These are phyloP conservation scores for Anabas testudineus DNA, from an alignment of 2,797 vertebrate species.

Conservation along the genomic window DNA sequence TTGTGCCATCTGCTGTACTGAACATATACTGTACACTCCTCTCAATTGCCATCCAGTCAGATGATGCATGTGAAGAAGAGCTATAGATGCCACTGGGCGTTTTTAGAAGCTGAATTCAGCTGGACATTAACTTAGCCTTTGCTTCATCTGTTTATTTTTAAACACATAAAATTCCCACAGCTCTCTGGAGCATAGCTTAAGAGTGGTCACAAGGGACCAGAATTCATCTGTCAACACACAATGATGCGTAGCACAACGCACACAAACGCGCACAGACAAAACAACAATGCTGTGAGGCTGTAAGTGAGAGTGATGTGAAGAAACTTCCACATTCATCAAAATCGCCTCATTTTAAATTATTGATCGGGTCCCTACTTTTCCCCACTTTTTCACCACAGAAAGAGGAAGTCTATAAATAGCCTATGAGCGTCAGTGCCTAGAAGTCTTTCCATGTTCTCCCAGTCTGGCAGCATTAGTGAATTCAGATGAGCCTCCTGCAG, in stretches of 20 bases:
- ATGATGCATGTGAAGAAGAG: conserved; percentile 28
- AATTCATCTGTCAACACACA: conserved; percentile 36
- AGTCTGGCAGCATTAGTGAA: conserved; percentile 75
- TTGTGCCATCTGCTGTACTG: conserved; percentile 69
- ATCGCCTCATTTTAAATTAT: conserved; percentile 78
- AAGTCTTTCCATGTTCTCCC: conserved; percentile 76
- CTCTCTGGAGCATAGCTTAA: conserved; percentile 40
- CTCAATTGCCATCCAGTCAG: conserved; percentile 40
- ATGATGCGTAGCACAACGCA: conserved; percentile 21
- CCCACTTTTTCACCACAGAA: conserved; percentile 58
- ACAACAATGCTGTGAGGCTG: conserved; percentile 47
- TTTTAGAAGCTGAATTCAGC: conserved; percentile 39
- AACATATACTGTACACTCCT: conserved; percentile 25
- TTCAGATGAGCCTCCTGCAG: conserved; percentile 77
- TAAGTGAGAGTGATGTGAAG: conserved; percentile 55
- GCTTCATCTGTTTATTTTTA: conserved; percentile 55
- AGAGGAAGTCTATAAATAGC: conserved; percentile 78
- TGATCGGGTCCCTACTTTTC: conserved; percentile 71
- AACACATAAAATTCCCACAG: conserved; percentile 52
- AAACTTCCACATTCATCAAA: conserved; percentile 74
- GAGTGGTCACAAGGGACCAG: conserved; percentile 51
- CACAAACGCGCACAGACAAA: conserved; percentile 19
- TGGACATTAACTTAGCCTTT: conserved; percentile 44
- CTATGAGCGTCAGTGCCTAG: conserved; percentile 67
- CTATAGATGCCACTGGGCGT: conserved; percentile 4